Evolutionary conservation across 2,113 vertebrate species (phyloP), one percentile per base, ranked within the genome.

Genomic region (Centropus bengalensis): DNA sequence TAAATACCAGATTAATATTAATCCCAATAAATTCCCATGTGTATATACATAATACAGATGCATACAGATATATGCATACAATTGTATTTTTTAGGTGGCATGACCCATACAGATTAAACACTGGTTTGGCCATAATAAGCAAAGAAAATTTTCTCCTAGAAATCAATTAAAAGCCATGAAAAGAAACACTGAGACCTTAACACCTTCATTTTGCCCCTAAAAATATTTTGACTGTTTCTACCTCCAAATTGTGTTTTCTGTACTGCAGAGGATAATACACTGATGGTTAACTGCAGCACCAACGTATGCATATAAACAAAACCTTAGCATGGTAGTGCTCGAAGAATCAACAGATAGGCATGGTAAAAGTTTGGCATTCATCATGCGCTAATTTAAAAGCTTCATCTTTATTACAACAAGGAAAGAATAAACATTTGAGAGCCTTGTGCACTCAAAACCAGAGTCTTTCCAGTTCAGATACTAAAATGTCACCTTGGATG

Each of bases 401-500:
- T 45, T 6, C 14, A 3, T 15, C 64, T 44, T 60, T 47, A 14
- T 42, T 89, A 52, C 62, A 28, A 12, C 42, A 20, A 33, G 22
- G 36, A 84, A 67, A 68, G 40, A 62, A 26, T 19, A 74, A 68
- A 74, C 2, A n/a, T 69, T 32, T 1, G 1, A 0, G 0, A 30
- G 23, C 51, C n/a, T n/a, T 60, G 13, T 32, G 28, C 22, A 4
- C 49, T 38, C 15, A 1, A 40, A 15, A 68, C 22, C 8, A 17
- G 10, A 32, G 14, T 8, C 44, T 27, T 77, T 38, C 23, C 9
- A 14, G 23, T 28, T 86, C 77, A 70, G 49, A 45, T 3, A 22
- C 1, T 1, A 10, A 52, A 23, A 6, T 7, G 21, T n/a, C 51
- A 62, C 30, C 33, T 55, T 0, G 0, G 20, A 9, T 19, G 20